Percentiles rank a stretch among this genome's conserved stretches.
phyloP scores from a whole-genome alignment of 2,113 vertebrate genomes.

The Microtus ochrogaster region DNA sequence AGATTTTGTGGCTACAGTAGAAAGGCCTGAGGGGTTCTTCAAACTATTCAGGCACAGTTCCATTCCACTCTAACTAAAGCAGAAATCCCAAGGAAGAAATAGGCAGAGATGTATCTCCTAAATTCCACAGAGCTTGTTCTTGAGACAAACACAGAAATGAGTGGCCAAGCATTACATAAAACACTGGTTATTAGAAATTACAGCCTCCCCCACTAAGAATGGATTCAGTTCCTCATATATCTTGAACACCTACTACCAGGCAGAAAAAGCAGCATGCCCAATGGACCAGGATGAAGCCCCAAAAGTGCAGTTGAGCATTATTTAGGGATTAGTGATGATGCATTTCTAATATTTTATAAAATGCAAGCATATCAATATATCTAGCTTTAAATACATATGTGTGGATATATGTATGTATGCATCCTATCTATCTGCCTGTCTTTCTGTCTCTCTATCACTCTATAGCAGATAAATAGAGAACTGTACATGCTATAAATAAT shows the following conservation, averaged over 20 bases:
- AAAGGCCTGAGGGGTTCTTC: neutral
- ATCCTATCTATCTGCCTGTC: neutral
- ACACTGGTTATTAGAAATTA: neutral
- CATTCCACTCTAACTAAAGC: neutral
- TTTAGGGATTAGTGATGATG: neutral
- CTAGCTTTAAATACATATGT: neutral
- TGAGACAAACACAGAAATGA: neutral
- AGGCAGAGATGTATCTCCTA: neutral
- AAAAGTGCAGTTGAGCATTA: neutral
- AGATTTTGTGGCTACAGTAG: neutral
- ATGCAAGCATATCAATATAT: neutral
- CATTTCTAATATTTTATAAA: neutral
- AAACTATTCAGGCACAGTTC: neutral
- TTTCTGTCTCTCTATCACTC: neutral
- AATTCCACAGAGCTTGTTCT: neutral
- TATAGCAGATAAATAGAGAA: neutral
- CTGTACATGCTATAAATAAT: neutral
- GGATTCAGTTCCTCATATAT: neutral
- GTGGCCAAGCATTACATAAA: neutral
- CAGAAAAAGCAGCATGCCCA: accelerated
- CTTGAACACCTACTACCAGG: neutral
- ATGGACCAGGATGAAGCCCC: neutral
- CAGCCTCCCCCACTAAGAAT: accelerated
- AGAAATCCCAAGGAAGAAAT: neutral
- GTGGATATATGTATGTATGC: neutral